Conservation (phyloP, 2,113 vertebrate species). For the Otocyon megalotis region DNA sequence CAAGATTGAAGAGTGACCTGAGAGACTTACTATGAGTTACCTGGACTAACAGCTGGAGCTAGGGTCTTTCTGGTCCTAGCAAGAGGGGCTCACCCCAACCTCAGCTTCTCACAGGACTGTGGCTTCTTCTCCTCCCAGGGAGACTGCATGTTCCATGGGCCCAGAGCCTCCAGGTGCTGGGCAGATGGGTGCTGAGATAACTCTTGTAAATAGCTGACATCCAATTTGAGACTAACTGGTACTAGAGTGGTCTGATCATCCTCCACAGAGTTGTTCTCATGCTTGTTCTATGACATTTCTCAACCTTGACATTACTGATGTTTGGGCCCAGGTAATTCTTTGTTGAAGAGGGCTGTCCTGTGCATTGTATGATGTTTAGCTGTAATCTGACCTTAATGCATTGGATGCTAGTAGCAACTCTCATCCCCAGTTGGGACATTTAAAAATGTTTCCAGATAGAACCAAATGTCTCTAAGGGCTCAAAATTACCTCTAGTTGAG, state of each 20-base stretch:
- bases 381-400: neutral
- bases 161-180: neutral
- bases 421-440: neutral
- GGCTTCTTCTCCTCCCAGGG: neutral
- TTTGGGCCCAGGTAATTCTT: neutral
- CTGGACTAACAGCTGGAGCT: neutral
- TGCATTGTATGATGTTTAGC: neutral
- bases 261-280: neutral
- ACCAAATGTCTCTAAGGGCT: neutral
- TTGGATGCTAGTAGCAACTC: neutral
- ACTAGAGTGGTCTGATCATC: neutral
- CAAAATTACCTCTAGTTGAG: neutral
- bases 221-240: neutral
- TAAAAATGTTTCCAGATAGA: neutral
- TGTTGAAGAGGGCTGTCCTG: neutral
- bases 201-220: neutral
- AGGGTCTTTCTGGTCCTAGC: neutral
- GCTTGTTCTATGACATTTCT: neutral
- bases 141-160: neutral
- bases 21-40: neutral
- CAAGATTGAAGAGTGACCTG: neutral
- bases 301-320: neutral
- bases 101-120: neutral
- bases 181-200: neutral
- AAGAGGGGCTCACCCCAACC: accelerated